Conservation (phyloP, 2,113 vertebrate genomes). For the Jacana jacana region DNA sequence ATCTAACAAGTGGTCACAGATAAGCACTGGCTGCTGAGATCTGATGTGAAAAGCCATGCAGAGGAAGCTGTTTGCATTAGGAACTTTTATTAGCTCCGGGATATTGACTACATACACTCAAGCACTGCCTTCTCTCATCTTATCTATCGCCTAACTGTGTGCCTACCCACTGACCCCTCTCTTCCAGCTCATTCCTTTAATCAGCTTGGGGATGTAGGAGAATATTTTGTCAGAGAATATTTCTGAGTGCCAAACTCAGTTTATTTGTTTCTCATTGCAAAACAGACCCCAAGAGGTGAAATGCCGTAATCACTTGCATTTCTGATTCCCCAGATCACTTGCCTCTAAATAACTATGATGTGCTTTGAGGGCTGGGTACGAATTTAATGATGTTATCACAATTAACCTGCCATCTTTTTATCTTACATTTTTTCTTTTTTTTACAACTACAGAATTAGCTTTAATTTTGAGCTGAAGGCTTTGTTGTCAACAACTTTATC, state of each 20-base stretch:
- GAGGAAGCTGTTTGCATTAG: not conserved
- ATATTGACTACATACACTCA: not conserved
- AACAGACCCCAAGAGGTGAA: constrained; percentile 53
- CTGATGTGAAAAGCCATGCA: not conserved
- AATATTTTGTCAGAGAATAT: constrained; percentile 43
- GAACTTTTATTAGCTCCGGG: constrained; percentile 19
- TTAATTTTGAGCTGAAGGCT: constrained; percentile 1
- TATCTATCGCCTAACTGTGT: constrained; percentile 22
- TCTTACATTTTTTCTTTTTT: not conserved
- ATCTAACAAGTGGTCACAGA: constrained; percentile 20
- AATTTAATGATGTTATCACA: constrained; percentile 60
- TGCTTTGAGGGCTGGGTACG: constrained; percentile 2
- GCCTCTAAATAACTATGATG: constrained; percentile 39
- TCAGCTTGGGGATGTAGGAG: constrained; percentile 40
- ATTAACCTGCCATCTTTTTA: constrained; percentile 47
- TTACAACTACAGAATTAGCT: not conserved
- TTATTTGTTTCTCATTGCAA: constrained; percentile 42
- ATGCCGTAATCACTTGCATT: constrained; percentile 40
- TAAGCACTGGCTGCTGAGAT: constrained; percentile 29
- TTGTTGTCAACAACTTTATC: constrained; percentile 42
- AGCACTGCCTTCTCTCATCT: constrained; percentile 37
- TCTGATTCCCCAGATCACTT: constrained; percentile 42
- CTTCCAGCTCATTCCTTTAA: constrained; percentile 29
- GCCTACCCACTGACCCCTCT: constrained; percentile 39
- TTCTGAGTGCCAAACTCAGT: constrained; percentile 57